Evolutionary conservation across 2,113 vertebrate genomes (phyloP), one percentile per base, ranked within the genome.

Genomic region (Bubo blakistoni): DNA sequence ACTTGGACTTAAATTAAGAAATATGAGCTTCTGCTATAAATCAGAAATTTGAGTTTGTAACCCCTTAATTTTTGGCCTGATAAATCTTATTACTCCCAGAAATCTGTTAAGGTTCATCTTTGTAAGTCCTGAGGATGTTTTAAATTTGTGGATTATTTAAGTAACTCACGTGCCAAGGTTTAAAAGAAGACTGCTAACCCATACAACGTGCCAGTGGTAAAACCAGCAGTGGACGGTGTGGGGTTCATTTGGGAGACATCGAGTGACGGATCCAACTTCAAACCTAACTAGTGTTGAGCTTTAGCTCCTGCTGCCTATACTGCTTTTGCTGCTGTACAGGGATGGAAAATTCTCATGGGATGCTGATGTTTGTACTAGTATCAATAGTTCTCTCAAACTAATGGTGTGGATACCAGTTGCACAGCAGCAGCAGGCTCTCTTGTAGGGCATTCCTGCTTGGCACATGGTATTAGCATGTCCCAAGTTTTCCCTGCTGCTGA

Each of bases 111-210:
- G 26, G 26, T 89, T 92, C 29, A 59, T 92, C 47, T 92, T 27
- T n/a, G 6, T 71, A 88, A 89, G 44, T 78, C 32, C 38, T 34
- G 40, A 86, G 71, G 71, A 83, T 81, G 88, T 62, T 86, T 92
- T 85, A 78, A 89, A 69, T 86, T 32, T 85, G 26, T 87, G 63
- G 66, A 55, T 96, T 94, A 73, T 82, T 95, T 78, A 81, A 90
- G 81, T 81, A 91, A 59, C 0, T 3, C 1, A 0, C 38, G 26
- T 70, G 81, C 62, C 91, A 76, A 71, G 63, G 32, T 81, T 93
- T 96, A 86, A 96, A 97, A 87, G 78, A 89, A 95, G 86, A 32
- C 71, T 83, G 44, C 66, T 62, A 83, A 74, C 65, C 63, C 70
- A 73, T 42, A 46, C 74, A 62, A 14, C 24, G 20, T 2, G 29